Conservation (phyloP, 2,113 vertebrate genomes). For the Tichodroma muraria region DNA sequence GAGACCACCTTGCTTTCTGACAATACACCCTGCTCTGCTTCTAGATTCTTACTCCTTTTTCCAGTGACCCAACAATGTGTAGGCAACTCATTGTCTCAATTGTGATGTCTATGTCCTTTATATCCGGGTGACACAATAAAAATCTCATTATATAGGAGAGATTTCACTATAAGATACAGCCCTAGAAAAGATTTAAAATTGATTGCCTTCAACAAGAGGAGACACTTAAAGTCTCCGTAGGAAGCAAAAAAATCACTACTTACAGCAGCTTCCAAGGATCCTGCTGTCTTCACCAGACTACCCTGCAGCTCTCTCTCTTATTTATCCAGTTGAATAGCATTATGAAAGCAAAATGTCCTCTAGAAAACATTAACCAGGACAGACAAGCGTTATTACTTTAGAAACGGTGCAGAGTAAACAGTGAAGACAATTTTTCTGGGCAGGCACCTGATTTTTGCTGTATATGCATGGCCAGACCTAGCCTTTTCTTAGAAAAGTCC, state of each 20-base stretch:
- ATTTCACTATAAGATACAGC: not conserved
- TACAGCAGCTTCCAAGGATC: conserved; percentile 16
- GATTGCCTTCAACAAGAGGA: not conserved
- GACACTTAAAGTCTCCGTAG: not conserved
- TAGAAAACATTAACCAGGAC: conserved; percentile 62
- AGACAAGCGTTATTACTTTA: not conserved
- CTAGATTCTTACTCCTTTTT: not conserved
- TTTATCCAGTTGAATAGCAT: conserved; percentile 43
- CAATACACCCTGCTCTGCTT: not conserved
- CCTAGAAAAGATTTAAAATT: not conserved
- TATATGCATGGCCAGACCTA: not conserved
- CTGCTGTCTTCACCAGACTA: not conserved
- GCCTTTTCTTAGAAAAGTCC: not conserved
- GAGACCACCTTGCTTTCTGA: not conserved
- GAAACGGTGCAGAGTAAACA: conserved; percentile 32
- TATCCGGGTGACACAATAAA: not conserved
- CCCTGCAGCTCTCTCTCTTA: not conserved
- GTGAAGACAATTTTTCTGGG: not conserved
- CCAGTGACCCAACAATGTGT: not conserved
- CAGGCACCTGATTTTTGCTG: conserved; percentile 3
- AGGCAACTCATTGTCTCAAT: not conserved
- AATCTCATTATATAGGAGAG: not conserved
- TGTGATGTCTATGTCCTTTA: not conserved
- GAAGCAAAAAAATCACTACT: conserved; percentile 21
- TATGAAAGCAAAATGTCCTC: conserved; percentile 10